Percentiles rank a stretch among this genome's conserved stretches.
Evolutionary conservation across 2,888 invertebrate genomes (phyloP).

Genomic region (Tenthredo scrophulariae): DNA sequence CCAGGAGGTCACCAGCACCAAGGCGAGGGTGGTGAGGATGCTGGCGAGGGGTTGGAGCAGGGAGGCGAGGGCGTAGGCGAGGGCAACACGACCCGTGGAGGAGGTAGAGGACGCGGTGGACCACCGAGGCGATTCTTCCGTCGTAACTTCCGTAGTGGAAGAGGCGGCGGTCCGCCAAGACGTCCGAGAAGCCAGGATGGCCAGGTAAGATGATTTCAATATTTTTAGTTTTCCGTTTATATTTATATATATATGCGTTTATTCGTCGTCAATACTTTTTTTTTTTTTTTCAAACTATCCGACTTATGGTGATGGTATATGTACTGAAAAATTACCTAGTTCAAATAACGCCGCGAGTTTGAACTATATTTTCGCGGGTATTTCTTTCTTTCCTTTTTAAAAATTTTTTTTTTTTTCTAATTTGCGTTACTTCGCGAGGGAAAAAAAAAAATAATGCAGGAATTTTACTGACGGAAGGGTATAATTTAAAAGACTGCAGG

Average conservation of each 20-base stretch:
- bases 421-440: too few species aligned
- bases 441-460: too few species aligned
- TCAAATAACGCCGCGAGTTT: too few species aligned
- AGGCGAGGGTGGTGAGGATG: slow-evolving; percentile 76
- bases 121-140: slow-evolving; percentile 86
- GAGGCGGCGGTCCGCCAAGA: slow-evolving; percentile 80
- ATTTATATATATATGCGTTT: not conserved
- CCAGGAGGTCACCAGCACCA: slow-evolving; percentile 71
- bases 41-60: slow-evolving; percentile 69
- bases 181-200: slow-evolving; percentile 81
- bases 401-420: too few species aligned
- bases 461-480: too few species aligned
- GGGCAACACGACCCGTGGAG: slow-evolving; percentile 69
- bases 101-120: slow-evolving; percentile 77
- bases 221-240: not conserved
- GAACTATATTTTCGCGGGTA: too few species aligned
- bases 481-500: too few species aligned
- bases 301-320: too few species aligned
- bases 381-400: not conserved
- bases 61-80: slow-evolving; percentile 67
- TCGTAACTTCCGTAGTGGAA: slow-evolving; percentile 87
- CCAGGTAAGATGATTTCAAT: slow-evolving; percentile 63
- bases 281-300: not conserved
- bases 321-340: too few species aligned
- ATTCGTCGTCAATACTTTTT: not conserved